phyloP scores from a whole-genome alignment of 2,888 invertebrate genomes.

The Ochropleura plecta region DNA sequence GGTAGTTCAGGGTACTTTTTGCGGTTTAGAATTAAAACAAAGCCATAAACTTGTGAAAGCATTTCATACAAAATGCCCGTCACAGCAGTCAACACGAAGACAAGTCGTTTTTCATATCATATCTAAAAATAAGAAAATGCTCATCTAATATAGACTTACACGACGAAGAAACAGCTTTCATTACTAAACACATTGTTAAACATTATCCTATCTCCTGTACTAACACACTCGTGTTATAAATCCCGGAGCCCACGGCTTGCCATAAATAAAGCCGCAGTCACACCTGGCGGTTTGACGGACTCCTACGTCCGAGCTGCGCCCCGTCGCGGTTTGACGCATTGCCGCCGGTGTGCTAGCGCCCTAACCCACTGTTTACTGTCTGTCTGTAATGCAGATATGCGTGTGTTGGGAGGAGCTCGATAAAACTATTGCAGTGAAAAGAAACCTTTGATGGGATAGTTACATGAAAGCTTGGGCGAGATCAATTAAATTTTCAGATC shows the following conservation, averaged over 20 bases:
- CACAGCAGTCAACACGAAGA: background rate
- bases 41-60: background rate
- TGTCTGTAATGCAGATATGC: constrained; percentile 22
- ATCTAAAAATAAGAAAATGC: background rate
- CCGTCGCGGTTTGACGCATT: constrained; percentile 71
- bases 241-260: constrained; percentile 76
- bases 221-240: constrained; percentile 75
- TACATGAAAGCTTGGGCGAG: background rate
- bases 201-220: constrained; percentile 58
- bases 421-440: background rate
- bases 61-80: background rate
- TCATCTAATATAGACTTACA: background rate
- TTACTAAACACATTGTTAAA: constrained; percentile 6
- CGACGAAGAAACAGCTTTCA: constrained; percentile 17
- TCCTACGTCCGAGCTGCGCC: constrained; percentile 72
- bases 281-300: constrained; percentile 83
- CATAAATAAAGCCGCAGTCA: constrained; percentile 82
- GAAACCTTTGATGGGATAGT: background rate
- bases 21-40: background rate
- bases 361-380: constrained; percentile 63
- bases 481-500: background rate
- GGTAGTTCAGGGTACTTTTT: background rate
- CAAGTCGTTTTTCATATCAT: background rate
- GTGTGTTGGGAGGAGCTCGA: background rate
- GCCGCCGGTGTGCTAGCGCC: constrained; percentile 64